Conservation (phyloP, 2,797 vertebrate genomes). For the Carduelis carduelis region DNA sequence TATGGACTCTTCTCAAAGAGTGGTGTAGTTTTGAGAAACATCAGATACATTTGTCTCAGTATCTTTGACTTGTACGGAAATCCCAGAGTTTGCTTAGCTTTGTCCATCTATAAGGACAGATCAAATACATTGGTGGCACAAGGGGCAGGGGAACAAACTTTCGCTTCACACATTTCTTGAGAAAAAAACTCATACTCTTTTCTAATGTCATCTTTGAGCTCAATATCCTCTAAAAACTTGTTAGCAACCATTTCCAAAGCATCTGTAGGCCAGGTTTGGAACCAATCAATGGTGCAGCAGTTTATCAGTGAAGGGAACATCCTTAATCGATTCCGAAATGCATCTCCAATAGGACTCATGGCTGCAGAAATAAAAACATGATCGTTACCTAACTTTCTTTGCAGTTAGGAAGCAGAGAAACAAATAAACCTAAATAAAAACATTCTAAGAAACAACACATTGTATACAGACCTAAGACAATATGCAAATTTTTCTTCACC, state of each 20-base stretch:
- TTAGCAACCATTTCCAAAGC: conserved; percentile 94
- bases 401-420: background rate
- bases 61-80: background rate
- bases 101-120: background rate
- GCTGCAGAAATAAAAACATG: conserved; percentile 70
- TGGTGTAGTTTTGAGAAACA: background rate
- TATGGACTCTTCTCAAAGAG: background rate
- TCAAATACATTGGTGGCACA: accelerated
- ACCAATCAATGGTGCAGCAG: conserved; percentile 97
- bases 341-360: conserved; percentile 92
- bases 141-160: background rate
- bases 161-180: background rate
- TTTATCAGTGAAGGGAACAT: conserved; percentile 97
- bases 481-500: conserved; percentile 90
- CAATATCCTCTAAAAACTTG: conserved; percentile 90
- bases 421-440: background rate
- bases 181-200: conserved; percentile 75
- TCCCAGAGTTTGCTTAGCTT: background rate
- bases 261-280: conserved; percentile 91
- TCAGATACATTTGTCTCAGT: background rate
- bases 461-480: conserved; percentile 85
- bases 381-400: background rate
- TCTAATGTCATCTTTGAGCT: conserved; percentile 81
- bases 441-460: background rate
- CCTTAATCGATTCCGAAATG: conserved; percentile 89